phyloP scores from a whole-genome alignment of 2,888 invertebrate genomes.

The Trichopria drosophilae region DNA sequence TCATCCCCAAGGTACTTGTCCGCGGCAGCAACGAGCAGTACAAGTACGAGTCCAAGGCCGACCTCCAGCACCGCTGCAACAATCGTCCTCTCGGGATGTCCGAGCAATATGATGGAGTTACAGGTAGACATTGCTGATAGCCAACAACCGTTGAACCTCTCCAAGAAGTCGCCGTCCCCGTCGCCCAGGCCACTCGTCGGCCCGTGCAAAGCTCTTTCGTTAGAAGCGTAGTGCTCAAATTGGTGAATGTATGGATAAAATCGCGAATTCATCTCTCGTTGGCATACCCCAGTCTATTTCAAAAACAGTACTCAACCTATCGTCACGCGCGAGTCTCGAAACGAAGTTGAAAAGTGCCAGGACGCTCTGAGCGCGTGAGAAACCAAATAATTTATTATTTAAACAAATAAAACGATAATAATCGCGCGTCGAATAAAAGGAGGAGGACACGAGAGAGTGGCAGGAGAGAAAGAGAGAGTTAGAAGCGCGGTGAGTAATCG shows the following conservation, averaged over 20 bases:
- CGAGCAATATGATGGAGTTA: constrained; percentile 69
- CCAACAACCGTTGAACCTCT: constrained; percentile 84
- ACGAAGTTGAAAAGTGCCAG: constrained; percentile 52
- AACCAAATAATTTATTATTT: constrained; percentile 61
- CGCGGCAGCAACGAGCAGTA: constrained; percentile 52
- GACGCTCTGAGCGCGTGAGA: constrained; percentile 58
- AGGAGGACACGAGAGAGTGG: constrained; percentile 17
- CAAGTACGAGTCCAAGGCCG: constrained; percentile 50
- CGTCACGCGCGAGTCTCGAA: constrained; percentile 10
- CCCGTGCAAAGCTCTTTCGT: constrained; percentile 56
- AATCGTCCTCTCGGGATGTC: constrained; percentile 54
- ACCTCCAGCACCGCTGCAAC: constrained; percentile 53
- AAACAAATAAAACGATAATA: constrained; percentile 45
- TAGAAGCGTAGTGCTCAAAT: constrained; percentile 58
- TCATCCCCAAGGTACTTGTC: constrained; percentile 59
- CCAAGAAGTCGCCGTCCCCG: constrained; percentile 80
- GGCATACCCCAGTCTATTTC: no score
- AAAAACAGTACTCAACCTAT: no score
- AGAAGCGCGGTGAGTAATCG: no score
- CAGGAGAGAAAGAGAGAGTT: constrained; percentile 10
- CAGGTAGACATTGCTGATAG: constrained; percentile 83
- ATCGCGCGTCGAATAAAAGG: constrained; percentile 33
- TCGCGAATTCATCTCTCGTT: constrained; percentile 14
- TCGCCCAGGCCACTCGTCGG: constrained; percentile 68
- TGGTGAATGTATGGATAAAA: constrained; percentile 19